phyloP scores from a whole-genome alignment of 2,888 invertebrate genomes.

The Pinctada fucata region DNA sequence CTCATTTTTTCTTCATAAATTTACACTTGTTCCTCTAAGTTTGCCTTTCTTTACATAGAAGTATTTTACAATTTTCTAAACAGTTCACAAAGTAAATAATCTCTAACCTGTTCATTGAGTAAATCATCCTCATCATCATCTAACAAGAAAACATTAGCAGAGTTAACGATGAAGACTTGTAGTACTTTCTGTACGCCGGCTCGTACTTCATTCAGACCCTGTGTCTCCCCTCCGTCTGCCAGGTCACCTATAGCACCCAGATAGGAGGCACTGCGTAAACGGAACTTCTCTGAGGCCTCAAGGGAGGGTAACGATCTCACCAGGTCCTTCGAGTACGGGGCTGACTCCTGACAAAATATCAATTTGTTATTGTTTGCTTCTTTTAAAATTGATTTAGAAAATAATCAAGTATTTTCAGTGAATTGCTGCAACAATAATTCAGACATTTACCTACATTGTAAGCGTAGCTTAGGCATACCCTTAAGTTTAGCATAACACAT shows the following conservation, averaged over 20 bases:
- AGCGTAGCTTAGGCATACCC: no score
- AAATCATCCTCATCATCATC: conserved; percentile 56
- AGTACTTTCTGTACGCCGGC: conserved; percentile 84
- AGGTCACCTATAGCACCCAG: conserved; percentile 69
- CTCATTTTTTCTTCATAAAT: no score
- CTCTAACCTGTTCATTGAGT: conserved; percentile 64
- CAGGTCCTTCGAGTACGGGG: conserved; percentile 48
- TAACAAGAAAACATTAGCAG: conserved; percentile 90
- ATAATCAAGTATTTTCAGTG: no score
- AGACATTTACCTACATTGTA: no score
- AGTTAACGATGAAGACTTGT: conserved; percentile 92
- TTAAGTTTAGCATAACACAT: no score
- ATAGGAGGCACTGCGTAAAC: conserved; percentile 68
- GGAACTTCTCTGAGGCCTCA: conserved; percentile 46
- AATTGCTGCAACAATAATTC: no score
- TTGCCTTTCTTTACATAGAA: no score
- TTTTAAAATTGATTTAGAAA: no score
- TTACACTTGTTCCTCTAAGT: no score
- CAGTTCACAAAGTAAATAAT: no score
- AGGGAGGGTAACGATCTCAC: conserved; percentile 24
- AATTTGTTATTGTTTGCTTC: no score
- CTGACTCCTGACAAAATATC: conserved; percentile 62
- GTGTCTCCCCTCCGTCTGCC: conserved; percentile 62
- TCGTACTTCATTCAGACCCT: conserved; percentile 62
- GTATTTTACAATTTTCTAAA: no score